Percentiles rank a stretch among this genome's conserved stretches.
These are phyloP conservation scores for Peromyscus aztecus DNA, from an alignment of 2,797 vertebrate species.

Conservation along the genomic window DNA sequence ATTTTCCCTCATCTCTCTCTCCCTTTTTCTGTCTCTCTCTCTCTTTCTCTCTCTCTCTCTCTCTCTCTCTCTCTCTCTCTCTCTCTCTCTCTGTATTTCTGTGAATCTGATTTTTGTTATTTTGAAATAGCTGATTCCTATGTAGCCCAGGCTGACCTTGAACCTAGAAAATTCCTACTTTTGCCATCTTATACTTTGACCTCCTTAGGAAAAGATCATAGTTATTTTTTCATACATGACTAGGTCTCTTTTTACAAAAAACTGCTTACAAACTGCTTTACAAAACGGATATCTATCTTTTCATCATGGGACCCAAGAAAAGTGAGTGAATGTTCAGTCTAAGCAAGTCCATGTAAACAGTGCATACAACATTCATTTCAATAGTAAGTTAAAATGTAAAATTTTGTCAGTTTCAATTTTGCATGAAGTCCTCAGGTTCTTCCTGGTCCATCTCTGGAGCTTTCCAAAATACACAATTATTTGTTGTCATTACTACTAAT, in stretches of 20 bases:
- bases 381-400: background rate
- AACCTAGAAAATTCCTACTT: background rate
- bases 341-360: background rate
- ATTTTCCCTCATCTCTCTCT: accelerated
- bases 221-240: background rate
- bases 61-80: no score
- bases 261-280: background rate
- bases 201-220: background rate
- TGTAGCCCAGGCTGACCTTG: background rate
- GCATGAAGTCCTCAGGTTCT: background rate
- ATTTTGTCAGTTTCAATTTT: background rate
- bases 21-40: accelerated
- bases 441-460: background rate
- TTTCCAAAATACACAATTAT: background rate
- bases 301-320: background rate
- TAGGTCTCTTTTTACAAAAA: background rate
- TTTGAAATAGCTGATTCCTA: background rate
- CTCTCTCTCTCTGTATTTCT: no score
- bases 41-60: background rate
- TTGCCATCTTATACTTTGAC: background rate
- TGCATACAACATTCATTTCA: conserved; percentile 11
- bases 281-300: background rate
- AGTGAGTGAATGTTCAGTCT: background rate
- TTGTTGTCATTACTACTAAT: background rate
- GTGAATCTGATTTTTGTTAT: background rate